Evolutionary conservation across 1,140 invertebrate species (phyloP), one percentile per base, ranked within the genome.

Genomic region (Triops cancriformis): DNA sequence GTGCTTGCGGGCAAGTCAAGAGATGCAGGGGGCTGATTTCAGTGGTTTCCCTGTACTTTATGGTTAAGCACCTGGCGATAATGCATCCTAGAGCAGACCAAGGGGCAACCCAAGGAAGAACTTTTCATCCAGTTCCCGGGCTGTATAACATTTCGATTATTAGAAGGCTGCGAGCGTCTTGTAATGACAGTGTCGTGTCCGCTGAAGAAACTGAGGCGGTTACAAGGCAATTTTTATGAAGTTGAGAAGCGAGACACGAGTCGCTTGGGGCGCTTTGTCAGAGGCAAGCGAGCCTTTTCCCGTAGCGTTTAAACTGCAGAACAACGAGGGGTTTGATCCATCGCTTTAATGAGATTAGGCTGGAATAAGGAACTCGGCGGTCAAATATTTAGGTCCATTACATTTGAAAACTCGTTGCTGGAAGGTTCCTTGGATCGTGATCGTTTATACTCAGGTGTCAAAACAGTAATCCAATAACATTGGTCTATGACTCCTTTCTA

Each of bases 111-210:
- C 51, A 64, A n/a, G n/a, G 18, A 23, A 64, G 51, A 64, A 18
- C 7, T 64, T 64, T 64, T 64, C 51, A 64, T 64, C 51, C 51
- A 18, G 51, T 23, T 64, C 23, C 18, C 18, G 18, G 51, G 51
- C 31, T 64, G n/a, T 64, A 64, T 64, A 64, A 64, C 51, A 64
- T 64, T 64, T 64, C 51, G 51, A 64, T 64, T 64, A 64, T 64
- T 64, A 64, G 51, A 64, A 64, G 51, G 51, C 51, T 64, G 18
- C 51, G 23, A 64, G 51, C 51, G 23, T 64, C 51, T 64, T 64
- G 51, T 64, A 64, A 64, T 64, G 51, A 64, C 51, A 64, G 51
- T 64, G 51, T 64, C 23, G 51, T 64, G 51, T 64, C 51, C 18
- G 51, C 18, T 64, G 51, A 23, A 23, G n/a, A 23, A 64, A 64